Evolutionary conservation across 2,888 invertebrate species (phyloP).

Genomic region (Philhelius pedissequus): DNA sequence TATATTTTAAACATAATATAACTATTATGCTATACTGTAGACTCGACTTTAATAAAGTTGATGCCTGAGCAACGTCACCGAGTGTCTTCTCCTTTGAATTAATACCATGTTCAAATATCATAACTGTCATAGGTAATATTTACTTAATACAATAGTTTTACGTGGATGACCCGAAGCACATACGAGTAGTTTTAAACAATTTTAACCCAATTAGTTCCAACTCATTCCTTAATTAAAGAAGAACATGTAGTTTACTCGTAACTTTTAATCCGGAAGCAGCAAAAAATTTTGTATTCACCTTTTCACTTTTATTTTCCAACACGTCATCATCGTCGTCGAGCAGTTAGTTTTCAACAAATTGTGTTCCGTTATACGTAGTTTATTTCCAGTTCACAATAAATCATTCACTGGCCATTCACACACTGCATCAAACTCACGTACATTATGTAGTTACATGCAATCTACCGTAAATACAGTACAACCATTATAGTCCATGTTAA

Average conservation of each 20-base stretch:
- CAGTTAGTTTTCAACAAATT: not conserved
- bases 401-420: conserved; percentile 26
- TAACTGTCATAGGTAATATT: too few species aligned
- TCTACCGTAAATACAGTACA: not conserved
- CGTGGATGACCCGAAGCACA: not conserved
- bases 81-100: too few species aligned
- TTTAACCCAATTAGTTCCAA: not conserved
- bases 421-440: not conserved
- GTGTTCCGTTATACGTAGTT: not conserved
- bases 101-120: too few species aligned
- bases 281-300: not conserved
- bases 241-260: not conserved
- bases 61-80: too few species aligned
- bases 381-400: conserved; percentile 18
- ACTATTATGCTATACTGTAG: too few species aligned
- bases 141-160: not conserved
- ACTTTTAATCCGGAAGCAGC: not conserved
- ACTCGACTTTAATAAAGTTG: too few species aligned
- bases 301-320: not conserved
- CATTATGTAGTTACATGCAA: not conserved
- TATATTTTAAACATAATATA: too few species aligned
- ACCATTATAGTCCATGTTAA: conserved; percentile 1
- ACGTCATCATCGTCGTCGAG: not conserved
- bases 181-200: not conserved
- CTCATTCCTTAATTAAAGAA: not conserved